Evolutionary conservation across 2,113 vertebrate genomes (phyloP), one percentile per base, ranked within the genome.

Genomic region (Solenodon paradoxus): DNA sequence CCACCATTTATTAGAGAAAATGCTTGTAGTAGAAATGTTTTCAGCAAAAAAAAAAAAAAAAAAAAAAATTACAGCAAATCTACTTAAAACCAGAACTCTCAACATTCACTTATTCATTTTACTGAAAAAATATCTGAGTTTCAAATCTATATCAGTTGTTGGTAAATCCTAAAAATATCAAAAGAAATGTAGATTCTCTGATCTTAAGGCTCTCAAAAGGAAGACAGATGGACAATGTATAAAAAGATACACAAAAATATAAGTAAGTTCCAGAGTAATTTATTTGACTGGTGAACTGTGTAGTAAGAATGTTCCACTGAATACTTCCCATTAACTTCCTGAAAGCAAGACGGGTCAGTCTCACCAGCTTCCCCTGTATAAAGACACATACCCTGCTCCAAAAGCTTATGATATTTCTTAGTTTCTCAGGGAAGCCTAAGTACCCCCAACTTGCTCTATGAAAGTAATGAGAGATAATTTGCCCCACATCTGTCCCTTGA

Each of bases 101-200:
- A 79, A 66, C 35, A 28, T 77, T 66, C n/a, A 57, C 3, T 89
- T 51, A 63, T 6, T 77, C 35, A 45, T 95, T 51, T 66, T 19
- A 79, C n/a, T 88, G 51, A 93, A 90, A 95, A 26, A 63, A 22
- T n/a, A n/a, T n/a, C 66, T 95, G 84, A 66, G n/a, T 42, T 85
- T 11, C 11, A 12, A 28, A 1, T 42, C 22, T 87, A 22, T 77
- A 63, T 61, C 30, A 20, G 51, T 40, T 94, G 59, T 68, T 69
- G 20, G 55, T 79, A 64, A 66, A 8, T 74, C 71, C 55, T 57
- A 89, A 59, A 93, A 90, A 45, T 55, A 77, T 17, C 17, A 93
- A 82, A 87, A 57, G 24, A 77, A 78, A 91, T 90, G 71, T 71
- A 40, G 53, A 93, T 12, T 64, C 15, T 8, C n/a, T 93, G 47